Evolutionary conservation across 2,888 invertebrate genomes (phyloP), one percentile per base, ranked within the genome.

Genomic region (Ichneumon xanthorius): DNA sequence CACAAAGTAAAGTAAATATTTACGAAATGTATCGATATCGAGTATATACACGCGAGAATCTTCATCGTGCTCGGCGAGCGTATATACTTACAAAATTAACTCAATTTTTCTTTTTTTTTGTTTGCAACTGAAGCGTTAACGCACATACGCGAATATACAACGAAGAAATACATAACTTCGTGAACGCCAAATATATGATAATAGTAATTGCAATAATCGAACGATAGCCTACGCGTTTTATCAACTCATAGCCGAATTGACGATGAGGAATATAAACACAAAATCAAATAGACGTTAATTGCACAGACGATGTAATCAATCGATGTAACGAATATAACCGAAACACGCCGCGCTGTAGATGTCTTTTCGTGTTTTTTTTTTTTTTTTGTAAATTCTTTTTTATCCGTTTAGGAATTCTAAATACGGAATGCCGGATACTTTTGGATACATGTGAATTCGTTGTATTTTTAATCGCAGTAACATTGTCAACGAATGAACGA

Each of bases 151-250:
- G 40, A 72, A 72, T 53, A 53, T 53, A 40, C 72, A 55, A 65
- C 40, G 80, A 68, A 65, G 40, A 26, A 61, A 58, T 33, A 58
- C 3, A 61, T 61, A 61, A 48, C 61, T 70, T 71, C 48, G 33
- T 65, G 30, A 79, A 70, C 58, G 70, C 58, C 70, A 61, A 70
- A 79, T 79, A 63, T 70, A 78, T 50, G 53, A 75, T 63, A 45
- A 22, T 33, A 16, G 33, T 63, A 79, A 79, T 79, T 70, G 70
- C 70, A 61, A 7, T 61, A 61, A 71, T 70, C 78, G 70, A 19
- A 61, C 58, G 30, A 16, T 33, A 40, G 30, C 45, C 19, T 33
- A 70, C 45, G 30, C 26, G 11, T 79, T 45, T 75, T 30, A 50
- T 19, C 26, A 65, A 65, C 75, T 76, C 50, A 65, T 76, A 65